These are phyloP conservation scores for Hemiprocne comata DNA, from an alignment of 2,113 vertebrate genomes.

Conservation along the genomic window DNA sequence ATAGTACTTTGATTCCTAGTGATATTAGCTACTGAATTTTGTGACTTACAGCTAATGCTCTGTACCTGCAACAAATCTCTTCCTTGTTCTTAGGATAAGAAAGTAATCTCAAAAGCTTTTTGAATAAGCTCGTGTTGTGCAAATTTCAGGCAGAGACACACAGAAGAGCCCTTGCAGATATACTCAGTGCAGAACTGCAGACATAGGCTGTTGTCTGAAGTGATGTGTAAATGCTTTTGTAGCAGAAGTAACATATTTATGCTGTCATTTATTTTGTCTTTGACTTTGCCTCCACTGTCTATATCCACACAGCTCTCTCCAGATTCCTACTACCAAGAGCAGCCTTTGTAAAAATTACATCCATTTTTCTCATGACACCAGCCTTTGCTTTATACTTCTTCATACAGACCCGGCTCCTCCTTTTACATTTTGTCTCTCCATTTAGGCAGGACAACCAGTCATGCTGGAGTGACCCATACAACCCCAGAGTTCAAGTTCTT, in stretches of 20 bases:
- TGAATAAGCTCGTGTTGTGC: not conserved
- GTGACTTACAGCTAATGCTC: not conserved
- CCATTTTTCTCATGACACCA: not conserved
- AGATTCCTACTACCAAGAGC: not conserved
- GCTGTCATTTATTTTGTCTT: not conserved
- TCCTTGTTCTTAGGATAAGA: not conserved
- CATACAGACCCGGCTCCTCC: accelerated
- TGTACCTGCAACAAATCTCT: not conserved
- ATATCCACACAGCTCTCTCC: not conserved
- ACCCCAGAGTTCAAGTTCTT: not conserved
- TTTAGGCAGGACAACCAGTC: not conserved
- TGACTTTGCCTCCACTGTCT: not conserved
- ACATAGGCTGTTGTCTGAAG: not conserved
- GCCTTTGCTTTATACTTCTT: not conserved
- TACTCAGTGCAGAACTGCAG: not conserved
- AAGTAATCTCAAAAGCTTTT: not conserved
- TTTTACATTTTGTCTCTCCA: not conserved
- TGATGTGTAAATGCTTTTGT: not conserved
- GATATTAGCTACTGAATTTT: not conserved
- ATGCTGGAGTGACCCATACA: not conserved
- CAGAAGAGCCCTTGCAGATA: not conserved
- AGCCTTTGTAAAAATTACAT: not conserved
- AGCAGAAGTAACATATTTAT: not conserved
- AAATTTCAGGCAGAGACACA: not conserved
- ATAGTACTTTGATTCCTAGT: not conserved